Evolutionary conservation across 2,888 invertebrate species (phyloP).

Genomic region (Clunio marinus): DNA sequence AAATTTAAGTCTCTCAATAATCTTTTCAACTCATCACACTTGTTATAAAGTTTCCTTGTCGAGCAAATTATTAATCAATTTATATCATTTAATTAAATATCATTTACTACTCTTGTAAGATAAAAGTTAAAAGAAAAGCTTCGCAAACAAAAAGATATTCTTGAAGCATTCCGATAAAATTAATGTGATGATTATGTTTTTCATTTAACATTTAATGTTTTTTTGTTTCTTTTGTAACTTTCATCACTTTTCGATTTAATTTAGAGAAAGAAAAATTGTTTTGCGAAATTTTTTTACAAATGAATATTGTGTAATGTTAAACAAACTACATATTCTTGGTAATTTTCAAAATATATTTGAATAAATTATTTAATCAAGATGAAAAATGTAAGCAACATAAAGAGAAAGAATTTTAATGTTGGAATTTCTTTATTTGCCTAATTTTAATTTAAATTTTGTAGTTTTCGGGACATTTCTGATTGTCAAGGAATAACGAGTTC

Average conservation of each 20-base stretch:
- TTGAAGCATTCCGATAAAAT: neutral
- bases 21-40: no score
- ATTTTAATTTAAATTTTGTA: slow-evolving; percentile 66
- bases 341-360: no score
- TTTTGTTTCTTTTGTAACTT: no score
- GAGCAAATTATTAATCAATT: neutral
- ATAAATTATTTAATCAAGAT: slow-evolving; percentile 34
- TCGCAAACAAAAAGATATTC: no score
- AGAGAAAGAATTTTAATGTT: no score
- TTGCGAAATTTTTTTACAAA: no score
- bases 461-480: slow-evolving; percentile 92
- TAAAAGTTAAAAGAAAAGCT: neutral
- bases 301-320: no score
- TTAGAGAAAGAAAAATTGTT: no score
- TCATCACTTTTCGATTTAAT: no score
- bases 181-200: neutral
- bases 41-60: neutral
- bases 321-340: no score
- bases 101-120: neutral
- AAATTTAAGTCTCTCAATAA: no score
- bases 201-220: no score
- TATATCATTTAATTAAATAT: neutral
- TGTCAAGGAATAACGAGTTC: slow-evolving; percentile 83
- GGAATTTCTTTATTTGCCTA: slow-evolving; percentile 50
- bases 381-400: neutral